phyloP scores from a whole-genome alignment of 2,113 vertebrate species.

The Phylloscopus trochilus region DNA sequence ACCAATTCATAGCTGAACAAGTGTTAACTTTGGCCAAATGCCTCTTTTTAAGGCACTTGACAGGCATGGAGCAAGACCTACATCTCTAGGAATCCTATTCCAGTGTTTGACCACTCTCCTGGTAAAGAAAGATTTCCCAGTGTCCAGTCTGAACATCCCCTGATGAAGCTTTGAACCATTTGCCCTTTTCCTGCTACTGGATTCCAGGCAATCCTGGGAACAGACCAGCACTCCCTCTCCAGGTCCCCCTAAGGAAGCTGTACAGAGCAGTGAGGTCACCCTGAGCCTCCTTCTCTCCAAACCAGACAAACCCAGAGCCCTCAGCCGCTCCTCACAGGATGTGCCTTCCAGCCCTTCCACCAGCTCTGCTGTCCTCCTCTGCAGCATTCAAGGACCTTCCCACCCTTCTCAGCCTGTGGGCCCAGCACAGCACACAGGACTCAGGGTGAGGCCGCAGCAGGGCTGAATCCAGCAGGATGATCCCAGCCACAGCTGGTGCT shows the following conservation, averaged over 20 bases:
- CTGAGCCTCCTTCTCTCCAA: too few relatives aligned
- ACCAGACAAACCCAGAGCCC: too few relatives aligned
- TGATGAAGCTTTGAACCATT: background rate
- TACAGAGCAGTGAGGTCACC: too few relatives aligned
- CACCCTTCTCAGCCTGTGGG: background rate
- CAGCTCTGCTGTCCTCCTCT: background rate
- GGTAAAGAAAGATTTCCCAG: background rate
- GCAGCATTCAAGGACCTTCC: background rate
- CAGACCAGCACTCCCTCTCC: background rate
- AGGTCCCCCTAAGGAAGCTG: accelerated
- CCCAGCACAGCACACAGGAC: background rate
- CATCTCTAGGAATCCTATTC: background rate
- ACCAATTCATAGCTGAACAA: background rate
- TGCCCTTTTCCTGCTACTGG: accelerated
- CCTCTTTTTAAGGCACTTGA: background rate
- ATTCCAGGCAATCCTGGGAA: background rate
- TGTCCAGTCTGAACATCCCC: background rate
- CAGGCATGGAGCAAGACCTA: background rate
- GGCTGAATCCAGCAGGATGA: accelerated
- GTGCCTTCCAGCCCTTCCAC: too few relatives aligned
- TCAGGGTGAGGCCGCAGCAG: accelerated
- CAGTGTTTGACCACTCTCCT: background rate
- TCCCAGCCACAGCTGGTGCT: background rate
- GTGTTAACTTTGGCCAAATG: background rate
- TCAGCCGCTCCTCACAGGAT: too few relatives aligned